These are phyloP conservation scores for Muntiacus reevesi DNA, from an alignment of 2,113 vertebrate species.

Conservation along the genomic window DNA sequence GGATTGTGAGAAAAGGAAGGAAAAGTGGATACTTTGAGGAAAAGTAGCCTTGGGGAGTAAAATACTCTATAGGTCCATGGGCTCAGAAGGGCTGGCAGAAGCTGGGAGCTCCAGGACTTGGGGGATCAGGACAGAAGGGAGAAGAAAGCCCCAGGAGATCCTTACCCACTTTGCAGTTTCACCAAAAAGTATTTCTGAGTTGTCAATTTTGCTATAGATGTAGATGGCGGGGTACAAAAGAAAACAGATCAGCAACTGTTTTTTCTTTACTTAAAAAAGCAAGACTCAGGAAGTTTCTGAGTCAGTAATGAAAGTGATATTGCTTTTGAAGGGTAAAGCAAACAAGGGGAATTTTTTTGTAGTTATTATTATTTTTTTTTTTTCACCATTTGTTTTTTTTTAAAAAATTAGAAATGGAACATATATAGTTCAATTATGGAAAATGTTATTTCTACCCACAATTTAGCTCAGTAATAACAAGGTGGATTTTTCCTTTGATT, in stretches of 20 bases:
- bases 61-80: not conserved
- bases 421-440: not conserved
- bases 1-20: not conserved
- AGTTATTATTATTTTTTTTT: not conserved
- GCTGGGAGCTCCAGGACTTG: not conserved
- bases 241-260: not conserved
- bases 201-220: not conserved
- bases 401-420: not conserved
- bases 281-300: constrained; percentile 2
- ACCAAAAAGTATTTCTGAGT: not conserved
- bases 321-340: not conserved
- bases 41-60: not conserved
- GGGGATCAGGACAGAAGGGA: not conserved
- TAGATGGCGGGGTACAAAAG: not conserved
- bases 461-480: not conserved
- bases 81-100: not conserved
- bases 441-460: not conserved
- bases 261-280: not conserved
- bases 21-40: not conserved
- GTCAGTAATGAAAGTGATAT: constrained; percentile 21
- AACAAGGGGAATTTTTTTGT: not conserved
- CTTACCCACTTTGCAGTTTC: not conserved
- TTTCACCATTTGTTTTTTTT: not conserved
- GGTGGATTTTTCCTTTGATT: not conserved
- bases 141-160: not conserved